Base-by-base conservation (phyloP, 2,888 invertebrate genomes). In the Drosophila peninsularis region DNA sequence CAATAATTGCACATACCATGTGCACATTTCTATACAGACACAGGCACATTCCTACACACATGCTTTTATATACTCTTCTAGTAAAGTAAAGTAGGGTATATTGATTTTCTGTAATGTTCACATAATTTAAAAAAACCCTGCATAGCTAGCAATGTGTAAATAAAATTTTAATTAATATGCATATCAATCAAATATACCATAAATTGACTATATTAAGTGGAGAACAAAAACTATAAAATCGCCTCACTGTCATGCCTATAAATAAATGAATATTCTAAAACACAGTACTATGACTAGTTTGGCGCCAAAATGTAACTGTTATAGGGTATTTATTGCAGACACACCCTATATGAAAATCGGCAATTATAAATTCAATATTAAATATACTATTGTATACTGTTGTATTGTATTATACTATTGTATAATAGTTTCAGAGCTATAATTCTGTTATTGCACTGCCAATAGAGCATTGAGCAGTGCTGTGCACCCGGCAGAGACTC, bases 11-110 rank as follows among this genome's bases (percentile, higher is more conserved):
- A n/a, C 3, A 49, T 24, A 52, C 44, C 75, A 78, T 78, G 47
- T 69, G 75, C 62, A 63, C 56, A 75, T 71, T 67, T 49, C 53
- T 10, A 58, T 66, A 27, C 19, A 42, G 21, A 24, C 41, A 56
- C 27, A 52, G 3, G 6, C 32, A 52, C 60, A 62, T 69, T 61
- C 44, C 53, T 21, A 47, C 41, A 61, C 44, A 47, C 47, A 47
- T 27, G 4, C 24, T 7, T 24, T 27, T 5, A 17, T 17, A 24
- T 30, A 44, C 42, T 17, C 34, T 34, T 6, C 0, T 21, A 0
- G 13, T 9, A 27, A 13, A 39, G 27, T 17, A 11, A 13, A 27
- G 17, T 3, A n/a, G 11, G n/a, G 52, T 27, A 52, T 52, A n/a
- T 24, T 50, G 6, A 19, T 14, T 47, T 19, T 19, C 2, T 32